Evolutionary conservation across 2,113 vertebrate species (phyloP).

Genomic region (Platichthys stellatus): DNA sequence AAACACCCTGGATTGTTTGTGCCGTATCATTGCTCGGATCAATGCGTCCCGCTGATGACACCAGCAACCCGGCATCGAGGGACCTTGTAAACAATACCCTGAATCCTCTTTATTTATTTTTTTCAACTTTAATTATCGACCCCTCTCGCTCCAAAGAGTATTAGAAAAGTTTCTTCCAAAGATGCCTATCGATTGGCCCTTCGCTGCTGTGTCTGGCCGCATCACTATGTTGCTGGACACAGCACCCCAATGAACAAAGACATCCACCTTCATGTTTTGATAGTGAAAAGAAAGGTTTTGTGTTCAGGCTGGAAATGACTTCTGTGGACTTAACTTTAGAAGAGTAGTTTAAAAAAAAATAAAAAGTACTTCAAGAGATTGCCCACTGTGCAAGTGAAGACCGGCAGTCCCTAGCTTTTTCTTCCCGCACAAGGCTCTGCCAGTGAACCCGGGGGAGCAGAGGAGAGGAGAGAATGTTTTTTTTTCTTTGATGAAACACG

Average conservation of each 20-base stretch:
- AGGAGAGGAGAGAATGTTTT: not conserved
- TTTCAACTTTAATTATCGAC: constrained; percentile 30
- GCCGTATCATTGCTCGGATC: constrained; percentile 15
- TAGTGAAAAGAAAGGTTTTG: constrained; percentile 4
- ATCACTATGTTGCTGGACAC: constrained; percentile 13
- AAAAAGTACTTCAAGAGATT: constrained; percentile 36
- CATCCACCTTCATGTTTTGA: constrained; percentile 10
- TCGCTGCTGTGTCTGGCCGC: not conserved
- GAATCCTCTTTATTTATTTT: constrained; percentile 1
- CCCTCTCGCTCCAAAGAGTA: not conserved
- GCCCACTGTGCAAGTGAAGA: constrained; percentile 9
- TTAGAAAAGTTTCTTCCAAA: constrained; percentile 24
- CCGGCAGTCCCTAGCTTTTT: not conserved
- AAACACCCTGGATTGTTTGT: constrained; percentile 24
- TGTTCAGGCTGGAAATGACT: constrained; percentile 10
- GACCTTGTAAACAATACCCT: constrained; percentile 31
- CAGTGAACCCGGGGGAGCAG: not conserved
- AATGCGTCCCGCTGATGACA: constrained; percentile 22
- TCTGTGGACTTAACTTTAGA: not conserved
- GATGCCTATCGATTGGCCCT: constrained; percentile 28
- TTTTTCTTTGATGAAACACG: not conserved
- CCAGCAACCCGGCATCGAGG: not conserved
- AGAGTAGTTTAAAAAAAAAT: not conserved
- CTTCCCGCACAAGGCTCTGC: not conserved
- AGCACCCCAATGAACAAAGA: constrained; percentile 20